A percentile compares a stretch with the other conserved stretches of the same genome.
Evolutionary conservation across 2,797 vertebrate species (phyloP).

Genomic region (Acrossocheilus fasciatus): DNA sequence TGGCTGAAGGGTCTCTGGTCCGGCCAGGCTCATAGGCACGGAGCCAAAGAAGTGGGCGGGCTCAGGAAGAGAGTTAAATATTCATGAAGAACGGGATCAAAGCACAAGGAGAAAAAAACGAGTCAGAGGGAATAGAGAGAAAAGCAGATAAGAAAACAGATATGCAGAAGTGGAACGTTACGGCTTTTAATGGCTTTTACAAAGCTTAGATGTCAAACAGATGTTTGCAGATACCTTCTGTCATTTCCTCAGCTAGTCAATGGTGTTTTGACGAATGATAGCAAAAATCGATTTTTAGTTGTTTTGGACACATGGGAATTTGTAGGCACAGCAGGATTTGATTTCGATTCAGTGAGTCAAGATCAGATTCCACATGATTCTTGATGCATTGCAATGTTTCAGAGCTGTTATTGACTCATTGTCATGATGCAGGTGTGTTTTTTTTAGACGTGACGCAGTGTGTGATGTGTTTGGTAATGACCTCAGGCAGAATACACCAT

Average conservation of each 20-base stretch:
- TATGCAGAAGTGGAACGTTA: slow-evolving; percentile 37
- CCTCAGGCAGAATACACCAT: slow-evolving; percentile 3
- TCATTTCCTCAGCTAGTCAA: neutral
- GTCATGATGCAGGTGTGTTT: neutral
- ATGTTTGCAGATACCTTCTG: neutral
- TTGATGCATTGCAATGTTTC: neutral
- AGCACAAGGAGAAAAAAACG: slow-evolving; percentile 5
- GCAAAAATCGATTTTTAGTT: neutral
- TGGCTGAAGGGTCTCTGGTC: slow-evolving; percentile 36
- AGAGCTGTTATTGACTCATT: neutral
- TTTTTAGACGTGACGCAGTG: neutral
- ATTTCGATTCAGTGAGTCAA: neutral
- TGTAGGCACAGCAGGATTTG: neutral
- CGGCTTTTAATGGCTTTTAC: neutral
- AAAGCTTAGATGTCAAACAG: neutral
- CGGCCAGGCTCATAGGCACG: slow-evolving; percentile 46
- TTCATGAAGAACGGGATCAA: slow-evolving; percentile 52
- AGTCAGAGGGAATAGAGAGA: slow-evolving; percentile 33
- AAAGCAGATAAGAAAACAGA: slow-evolving; percentile 33
- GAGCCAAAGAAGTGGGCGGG: slow-evolving; percentile 56
- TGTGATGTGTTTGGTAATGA: slow-evolving; percentile 38
- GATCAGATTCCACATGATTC: neutral
- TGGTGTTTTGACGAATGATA: neutral
- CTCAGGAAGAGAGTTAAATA: slow-evolving; percentile 51
- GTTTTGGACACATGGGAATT: neutral